phyloP scores from a whole-genome alignment of 1,140 invertebrate species.

The Luehdorfia chinensis region DNA sequence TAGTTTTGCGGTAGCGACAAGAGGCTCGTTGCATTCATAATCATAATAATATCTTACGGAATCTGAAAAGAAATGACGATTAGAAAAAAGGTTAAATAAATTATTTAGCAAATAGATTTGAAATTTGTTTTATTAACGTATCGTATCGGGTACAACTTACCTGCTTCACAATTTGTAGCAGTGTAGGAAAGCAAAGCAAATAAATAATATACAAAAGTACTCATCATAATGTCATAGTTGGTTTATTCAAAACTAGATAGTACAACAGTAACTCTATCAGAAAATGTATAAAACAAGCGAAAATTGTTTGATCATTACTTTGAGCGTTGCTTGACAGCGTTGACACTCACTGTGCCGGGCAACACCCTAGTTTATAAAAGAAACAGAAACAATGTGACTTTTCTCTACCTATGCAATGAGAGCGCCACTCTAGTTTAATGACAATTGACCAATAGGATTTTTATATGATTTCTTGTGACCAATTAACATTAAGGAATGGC shows the following conservation, averaged over 20 bases:
- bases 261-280: slow-evolving; percentile 32
- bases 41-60: slow-evolving; percentile 77
- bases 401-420: too few species aligned
- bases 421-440: too few species aligned
- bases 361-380: slow-evolving; percentile 45
- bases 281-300: slow-evolving; percentile 31
- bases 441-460: too few species aligned
- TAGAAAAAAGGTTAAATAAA: neutral
- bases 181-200: slow-evolving; percentile 59
- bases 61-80: slow-evolving; percentile 42
- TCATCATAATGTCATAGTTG: slow-evolving; percentile 71
- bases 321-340: slow-evolving; percentile 45
- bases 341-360: slow-evolving; percentile 47
- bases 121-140: too few species aligned
- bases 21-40: slow-evolving; percentile 89
- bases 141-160: slow-evolving; percentile 35
- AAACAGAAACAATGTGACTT: too few species aligned
- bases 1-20: slow-evolving; percentile 84
- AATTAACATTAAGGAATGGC: too few species aligned
- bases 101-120: too few species aligned
- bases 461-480: too few species aligned
- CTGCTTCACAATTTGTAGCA: slow-evolving; percentile 51
- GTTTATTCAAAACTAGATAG: slow-evolving; percentile 29
- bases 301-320: slow-evolving; percentile 69
- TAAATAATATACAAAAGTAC: slow-evolving; percentile 51